Evolutionary conservation across 2,888 invertebrate species (phyloP), one percentile per base, ranked within the genome.

Genomic region (Tethea ocularis): DNA sequence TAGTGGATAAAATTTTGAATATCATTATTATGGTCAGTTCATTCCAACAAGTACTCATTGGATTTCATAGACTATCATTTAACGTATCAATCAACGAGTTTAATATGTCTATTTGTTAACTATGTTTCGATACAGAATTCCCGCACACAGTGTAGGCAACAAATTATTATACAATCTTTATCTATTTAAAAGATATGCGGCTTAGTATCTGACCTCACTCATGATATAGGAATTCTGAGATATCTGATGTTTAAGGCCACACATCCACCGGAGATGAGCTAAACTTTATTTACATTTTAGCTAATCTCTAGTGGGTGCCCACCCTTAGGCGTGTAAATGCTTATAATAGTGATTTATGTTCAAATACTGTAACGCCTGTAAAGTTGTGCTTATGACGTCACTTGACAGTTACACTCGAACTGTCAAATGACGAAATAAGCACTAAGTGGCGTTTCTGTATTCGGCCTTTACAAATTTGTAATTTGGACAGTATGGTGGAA

Each of bases 131-230:
- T 54, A 54, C 67, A 66, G 72, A 72, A 71, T 68, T 69, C 74
- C 76, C 67, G 61, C 54, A 46, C 58, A 57, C 57, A 53, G 69
- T 60, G 69, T 60, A 68, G 63, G 65, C 66, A 64, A 71, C 69
- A 69, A 59, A 11, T 69, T 68, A 2, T 69, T 57, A 67, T 68
- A 73, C 71, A 69, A 67, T 76, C 76, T 71, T 73, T 66, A 64
- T 66, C 64, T 71, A 57, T 61, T 61, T 73, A 66, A 70, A 62
- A 77, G 77, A 78, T 78, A 78, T 78, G 78, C 70, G 68, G 70
- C 61, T 64, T 63, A 62, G 57, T 71, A 60, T 62, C 60, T 57
- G 33, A 63, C 72, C 68, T 70, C 62, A 68, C 70, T 64, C 66
- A 62, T 65, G 57, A 56, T 61, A 63, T 61, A 77, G 74, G 76